Evolutionary conservation across 2,888 invertebrate genomes (phyloP).

Genomic region (Crioceris asparagi): DNA sequence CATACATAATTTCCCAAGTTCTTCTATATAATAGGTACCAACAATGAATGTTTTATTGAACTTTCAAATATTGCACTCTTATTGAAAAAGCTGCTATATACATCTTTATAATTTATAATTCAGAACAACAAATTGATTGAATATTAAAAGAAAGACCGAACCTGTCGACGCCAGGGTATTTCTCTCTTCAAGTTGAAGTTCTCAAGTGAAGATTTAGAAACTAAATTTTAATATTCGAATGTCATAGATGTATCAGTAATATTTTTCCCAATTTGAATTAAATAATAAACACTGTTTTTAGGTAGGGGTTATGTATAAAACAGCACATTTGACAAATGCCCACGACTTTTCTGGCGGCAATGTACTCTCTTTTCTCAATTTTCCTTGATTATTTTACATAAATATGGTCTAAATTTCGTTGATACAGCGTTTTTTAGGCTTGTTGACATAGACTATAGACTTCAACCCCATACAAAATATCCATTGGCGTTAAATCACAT

Average conservation of each 20-base stretch:
- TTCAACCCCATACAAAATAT: not conserved
- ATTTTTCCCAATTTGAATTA: not conserved
- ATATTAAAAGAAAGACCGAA: too few species aligned
- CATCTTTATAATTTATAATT: too few species aligned
- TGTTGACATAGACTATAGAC: not conserved
- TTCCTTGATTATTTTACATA: not conserved
- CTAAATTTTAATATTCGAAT: slow-evolving; percentile 6
- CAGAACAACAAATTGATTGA: too few species aligned
- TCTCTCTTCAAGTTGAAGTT: too few species aligned
- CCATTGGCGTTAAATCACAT: not conserved
- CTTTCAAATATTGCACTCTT: too few species aligned
- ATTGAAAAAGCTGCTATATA: too few species aligned
- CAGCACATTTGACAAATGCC: not conserved
- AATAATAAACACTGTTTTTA: not conserved
- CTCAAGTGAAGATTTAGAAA: slow-evolving; percentile 7
- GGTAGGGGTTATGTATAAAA: not conserved
- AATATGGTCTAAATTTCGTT: not conserved
- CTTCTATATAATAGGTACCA: too few species aligned
- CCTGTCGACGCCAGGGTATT: too few species aligned
- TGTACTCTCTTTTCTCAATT: not conserved
- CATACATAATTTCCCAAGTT: too few species aligned
- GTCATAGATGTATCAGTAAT: not conserved
- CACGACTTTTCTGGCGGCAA: not conserved
- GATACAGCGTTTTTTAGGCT: not conserved
- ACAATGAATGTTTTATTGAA: too few species aligned